Evolutionary conservation across 2,888 invertebrate species (phyloP).

Genomic region (Cecidostiba fungosa): DNA sequence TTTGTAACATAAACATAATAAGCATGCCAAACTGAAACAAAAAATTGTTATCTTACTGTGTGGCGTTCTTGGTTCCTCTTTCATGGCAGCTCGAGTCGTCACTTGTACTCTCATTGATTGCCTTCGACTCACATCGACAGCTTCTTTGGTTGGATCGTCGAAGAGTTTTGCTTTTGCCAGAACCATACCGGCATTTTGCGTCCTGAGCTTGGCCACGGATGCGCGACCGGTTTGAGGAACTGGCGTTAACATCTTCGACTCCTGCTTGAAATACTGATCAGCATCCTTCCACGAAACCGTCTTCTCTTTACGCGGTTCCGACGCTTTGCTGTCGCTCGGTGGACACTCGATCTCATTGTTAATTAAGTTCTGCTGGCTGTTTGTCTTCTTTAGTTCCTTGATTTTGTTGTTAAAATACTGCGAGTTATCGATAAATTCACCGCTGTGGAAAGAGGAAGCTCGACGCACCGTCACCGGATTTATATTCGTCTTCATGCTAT

Average conservation of each 20-base stretch:
- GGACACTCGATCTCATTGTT: slow-evolving; percentile 51
- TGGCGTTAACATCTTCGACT: slow-evolving; percentile 74
- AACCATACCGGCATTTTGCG: slow-evolving; percentile 91
- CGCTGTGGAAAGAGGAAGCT: slow-evolving; percentile 78
- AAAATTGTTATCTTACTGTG: slow-evolving; percentile 39
- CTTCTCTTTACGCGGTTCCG: slow-evolving; percentile 66
- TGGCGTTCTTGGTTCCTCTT: slow-evolving; percentile 50
- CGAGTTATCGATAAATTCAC: slow-evolving; percentile 71
- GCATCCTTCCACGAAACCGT: slow-evolving; percentile 82
- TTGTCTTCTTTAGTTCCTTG: slow-evolving; percentile 74
- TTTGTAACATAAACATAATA: not conserved
- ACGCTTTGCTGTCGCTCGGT: slow-evolving; percentile 22
- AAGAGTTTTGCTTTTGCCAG: slow-evolving; percentile 90
- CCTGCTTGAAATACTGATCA: slow-evolving; percentile 82
- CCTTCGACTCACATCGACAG: slow-evolving; percentile 46
- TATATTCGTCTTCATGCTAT: slow-evolving; percentile 21
- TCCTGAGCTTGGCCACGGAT: slow-evolving; percentile 87
- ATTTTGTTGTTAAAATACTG: slow-evolving; percentile 73
- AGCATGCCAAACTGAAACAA: not conserved
- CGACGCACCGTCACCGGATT: slow-evolving; percentile 70
- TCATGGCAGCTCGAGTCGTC: slow-evolving; percentile 8
- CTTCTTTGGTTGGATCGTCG: slow-evolving; percentile 80
- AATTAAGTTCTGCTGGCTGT: slow-evolving; percentile 70
- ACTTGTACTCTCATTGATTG: slow-evolving; percentile 52
- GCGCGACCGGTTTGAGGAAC: slow-evolving; percentile 84